Evolutionary conservation across 2,113 vertebrate species (phyloP).

Genomic region (Urocynchramus pylzowi): DNA sequence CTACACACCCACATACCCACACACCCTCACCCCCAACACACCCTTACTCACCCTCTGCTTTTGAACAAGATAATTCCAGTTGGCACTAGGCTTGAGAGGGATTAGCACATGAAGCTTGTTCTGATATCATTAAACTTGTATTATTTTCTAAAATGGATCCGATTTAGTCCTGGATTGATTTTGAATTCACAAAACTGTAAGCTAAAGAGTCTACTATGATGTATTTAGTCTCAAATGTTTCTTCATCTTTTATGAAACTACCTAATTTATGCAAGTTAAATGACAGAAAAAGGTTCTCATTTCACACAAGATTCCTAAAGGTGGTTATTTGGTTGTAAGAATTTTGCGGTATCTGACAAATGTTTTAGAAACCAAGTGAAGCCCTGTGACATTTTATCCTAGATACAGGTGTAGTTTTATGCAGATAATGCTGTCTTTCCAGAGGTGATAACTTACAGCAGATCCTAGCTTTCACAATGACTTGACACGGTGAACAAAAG

Average conservation of each 20-base stretch:
- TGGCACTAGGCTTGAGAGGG: neutral
- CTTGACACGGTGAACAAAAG: neutral
- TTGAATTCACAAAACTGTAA: neutral
- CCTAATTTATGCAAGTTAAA: neutral
- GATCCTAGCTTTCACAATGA: neutral
- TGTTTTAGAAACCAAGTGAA: neutral
- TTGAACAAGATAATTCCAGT: neutral
- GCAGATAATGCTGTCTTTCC: neutral
- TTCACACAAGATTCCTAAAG: neutral
- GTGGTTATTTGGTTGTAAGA: neutral
- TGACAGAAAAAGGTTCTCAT: neutral
- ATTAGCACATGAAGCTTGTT: neutral
- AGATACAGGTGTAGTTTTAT: neutral
- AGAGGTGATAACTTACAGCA: neutral
- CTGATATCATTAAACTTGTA: neutral
- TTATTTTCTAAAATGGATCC: neutral
- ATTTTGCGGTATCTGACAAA: neutral
- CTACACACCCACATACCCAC: too few species aligned
- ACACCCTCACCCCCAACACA: too few species aligned
- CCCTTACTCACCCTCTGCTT: accelerated
- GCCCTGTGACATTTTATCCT: neutral
- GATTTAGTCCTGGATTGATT: neutral
- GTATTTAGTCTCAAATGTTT: neutral
- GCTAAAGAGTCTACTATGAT: neutral
- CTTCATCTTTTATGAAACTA: neutral